These are phyloP conservation scores for Netelia virgata DNA, from an alignment of 2,888 invertebrate genomes.

Conservation along the genomic window DNA sequence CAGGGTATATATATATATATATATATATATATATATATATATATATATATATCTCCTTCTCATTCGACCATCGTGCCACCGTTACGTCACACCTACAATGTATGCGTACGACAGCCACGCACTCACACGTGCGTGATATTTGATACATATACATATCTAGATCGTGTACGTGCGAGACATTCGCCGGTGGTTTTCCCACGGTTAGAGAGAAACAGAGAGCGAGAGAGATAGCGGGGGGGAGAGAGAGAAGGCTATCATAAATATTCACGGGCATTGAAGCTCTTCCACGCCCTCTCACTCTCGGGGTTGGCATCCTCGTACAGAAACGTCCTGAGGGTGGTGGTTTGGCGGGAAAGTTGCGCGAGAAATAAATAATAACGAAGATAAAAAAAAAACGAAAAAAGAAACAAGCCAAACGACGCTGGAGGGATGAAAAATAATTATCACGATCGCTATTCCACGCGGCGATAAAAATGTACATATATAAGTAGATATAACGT, in stretches of 20 bases:
- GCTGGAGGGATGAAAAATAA: slow-evolving; percentile 36
- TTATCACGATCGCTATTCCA: slow-evolving; percentile 19
- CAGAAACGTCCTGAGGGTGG: not conserved
- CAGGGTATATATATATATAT: not conserved
- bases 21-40: not conserved
- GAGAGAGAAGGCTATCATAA: not conserved
- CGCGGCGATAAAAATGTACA: slow-evolving; percentile 19
- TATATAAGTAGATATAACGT: not conserved
- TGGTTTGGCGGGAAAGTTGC: not conserved
- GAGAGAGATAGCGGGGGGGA: not conserved
- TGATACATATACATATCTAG: not conserved
- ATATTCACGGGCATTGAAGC: slow-evolving; percentile 29
- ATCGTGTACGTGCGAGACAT: not conserved
- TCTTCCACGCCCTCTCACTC: slow-evolving; percentile 6
- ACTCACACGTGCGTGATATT: not conserved
- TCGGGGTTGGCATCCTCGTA: not conserved
- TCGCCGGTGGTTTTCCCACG: not conserved
- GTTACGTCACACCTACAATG: slow-evolving; percentile 38
- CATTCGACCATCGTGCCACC: slow-evolving; percentile 25
- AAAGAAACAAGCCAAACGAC: not conserved
- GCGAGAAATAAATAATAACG: slow-evolving; percentile 7
- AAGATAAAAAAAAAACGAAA: not conserved
- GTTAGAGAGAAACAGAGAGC: too few relatives aligned
- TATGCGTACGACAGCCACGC: slow-evolving; percentile 12
- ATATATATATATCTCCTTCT: not conserved